Conservation (phyloP, 2,888 invertebrate species). For the Bugula neritina region DNA sequence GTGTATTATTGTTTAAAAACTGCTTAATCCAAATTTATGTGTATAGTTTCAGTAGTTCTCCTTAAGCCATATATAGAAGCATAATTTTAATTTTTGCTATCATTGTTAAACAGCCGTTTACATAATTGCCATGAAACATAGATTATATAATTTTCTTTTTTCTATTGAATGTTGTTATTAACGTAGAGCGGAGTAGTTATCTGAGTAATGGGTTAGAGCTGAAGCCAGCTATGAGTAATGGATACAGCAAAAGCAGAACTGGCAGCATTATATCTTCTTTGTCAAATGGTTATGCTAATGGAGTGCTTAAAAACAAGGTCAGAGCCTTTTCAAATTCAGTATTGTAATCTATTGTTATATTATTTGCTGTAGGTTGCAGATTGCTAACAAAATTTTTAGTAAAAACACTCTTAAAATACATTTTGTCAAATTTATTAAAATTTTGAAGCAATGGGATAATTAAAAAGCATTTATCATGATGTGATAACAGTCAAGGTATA, state of each 20-base stretch:
- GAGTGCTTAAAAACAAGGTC: slow-evolving; percentile 15
- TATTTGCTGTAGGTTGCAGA: too few relatives aligned
- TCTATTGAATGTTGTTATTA: too few relatives aligned
- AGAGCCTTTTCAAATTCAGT: too few relatives aligned
- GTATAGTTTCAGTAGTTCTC: too few relatives aligned
- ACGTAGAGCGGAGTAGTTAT: slow-evolving; percentile 1
- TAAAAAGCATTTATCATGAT: background rate
- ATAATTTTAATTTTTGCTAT: too few relatives aligned
- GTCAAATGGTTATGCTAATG: slow-evolving; percentile 5
- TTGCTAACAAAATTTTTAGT: too few relatives aligned
- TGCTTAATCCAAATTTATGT: too few relatives aligned
- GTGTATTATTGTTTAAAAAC: too few relatives aligned
- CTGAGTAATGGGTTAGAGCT: background rate
- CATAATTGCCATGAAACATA: background rate
- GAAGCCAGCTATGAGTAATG: slow-evolving; percentile 9
- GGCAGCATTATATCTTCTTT: slow-evolving; percentile 7
- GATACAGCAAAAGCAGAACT: slow-evolving; percentile 9
- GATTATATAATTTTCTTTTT: too few relatives aligned
- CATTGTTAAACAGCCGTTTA: background rate
- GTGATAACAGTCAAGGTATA: background rate
- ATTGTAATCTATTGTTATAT: too few relatives aligned
- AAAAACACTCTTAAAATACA: too few relatives aligned
- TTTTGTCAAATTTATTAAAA: background rate
- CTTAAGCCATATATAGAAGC: too few relatives aligned
- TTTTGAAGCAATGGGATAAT: background rate